Percentiles rank a stretch among this genome's conserved stretches.
Evolutionary conservation across 30 jellyfish, hydroid and myxozoan genomes (phyloP).

Genomic region (Aurelia sp.): DNA sequence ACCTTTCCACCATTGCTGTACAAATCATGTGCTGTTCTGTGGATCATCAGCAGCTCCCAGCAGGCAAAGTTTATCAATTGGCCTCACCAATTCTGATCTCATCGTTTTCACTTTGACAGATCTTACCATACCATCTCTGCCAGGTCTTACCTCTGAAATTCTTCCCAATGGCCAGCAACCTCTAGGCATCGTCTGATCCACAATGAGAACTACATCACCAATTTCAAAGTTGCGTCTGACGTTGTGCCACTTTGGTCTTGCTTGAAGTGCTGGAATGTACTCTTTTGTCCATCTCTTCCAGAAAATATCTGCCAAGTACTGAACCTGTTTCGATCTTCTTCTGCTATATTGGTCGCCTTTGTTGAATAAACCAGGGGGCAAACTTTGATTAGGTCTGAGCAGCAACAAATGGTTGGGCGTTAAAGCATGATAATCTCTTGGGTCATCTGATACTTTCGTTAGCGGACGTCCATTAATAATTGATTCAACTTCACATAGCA

Average conservation of each 20-base stretch:
- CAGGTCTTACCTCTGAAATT: conserved; percentile 28
- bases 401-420: conserved; percentile 63
- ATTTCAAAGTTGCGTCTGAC: conserved; percentile 10
- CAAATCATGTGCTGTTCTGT: background rate
- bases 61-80: conserved; percentile 42
- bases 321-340: conserved; percentile 42
- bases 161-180: conserved; percentile 27
- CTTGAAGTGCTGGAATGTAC: conserved; percentile 9
- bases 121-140: conserved; percentile 45
- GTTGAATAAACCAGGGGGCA: conserved; percentile 41
- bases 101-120: conserved; percentile 38
- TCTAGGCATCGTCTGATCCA: conserved; percentile 7
- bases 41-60: conserved; percentile 33
- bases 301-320: conserved; percentile 44
- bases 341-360: conserved; percentile 25
- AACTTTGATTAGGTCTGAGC: conserved; percentile 1
- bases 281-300: too few species aligned
- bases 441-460: conserved; percentile 53
- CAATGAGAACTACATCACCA: conserved; percentile 28
- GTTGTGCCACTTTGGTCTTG: conserved; percentile 25
- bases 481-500: conserved; percentile 63
- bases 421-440: conserved; percentile 33
- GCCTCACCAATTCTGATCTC: conserved; percentile 25
- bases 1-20: background rate
- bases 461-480: conserved; percentile 49